These are phyloP conservation scores for Piprites chloris DNA, from an alignment of 2,113 vertebrate species.

Conservation along the genomic window DNA sequence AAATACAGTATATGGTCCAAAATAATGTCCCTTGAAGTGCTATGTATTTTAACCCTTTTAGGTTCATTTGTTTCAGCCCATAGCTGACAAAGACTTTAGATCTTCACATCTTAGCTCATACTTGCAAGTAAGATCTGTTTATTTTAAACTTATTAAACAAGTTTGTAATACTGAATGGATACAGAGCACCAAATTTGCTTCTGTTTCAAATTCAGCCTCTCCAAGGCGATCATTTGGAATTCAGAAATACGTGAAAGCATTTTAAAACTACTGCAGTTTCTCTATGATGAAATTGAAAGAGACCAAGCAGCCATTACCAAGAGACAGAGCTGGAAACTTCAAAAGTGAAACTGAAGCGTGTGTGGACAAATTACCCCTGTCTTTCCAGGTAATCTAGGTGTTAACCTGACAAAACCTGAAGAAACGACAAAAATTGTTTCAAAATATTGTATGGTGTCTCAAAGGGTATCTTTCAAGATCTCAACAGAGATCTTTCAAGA, in stretches of 20 bases:
- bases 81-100: background rate
- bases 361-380: background rate
- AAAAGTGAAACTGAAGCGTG: background rate
- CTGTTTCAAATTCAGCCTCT: background rate
- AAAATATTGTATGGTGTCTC: background rate
- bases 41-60: background rate
- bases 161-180: background rate
- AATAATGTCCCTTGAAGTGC: background rate
- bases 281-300: background rate
- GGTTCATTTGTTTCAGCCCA: background rate
- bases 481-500: background rate
- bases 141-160: background rate
- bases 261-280: background rate
- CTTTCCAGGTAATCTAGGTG: background rate
- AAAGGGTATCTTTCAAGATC: background rate
- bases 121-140: background rate
- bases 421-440: background rate
- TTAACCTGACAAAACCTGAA: background rate
- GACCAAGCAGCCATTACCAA: background rate
- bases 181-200: background rate
- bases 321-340: background rate
- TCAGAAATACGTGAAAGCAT: background rate
- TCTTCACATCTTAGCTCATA: background rate
- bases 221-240: background rate
- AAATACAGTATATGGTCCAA: background rate